Base-by-base conservation (phyloP, 2,113 vertebrate genomes). In the Ailuropoda melanoleuca region DNA sequence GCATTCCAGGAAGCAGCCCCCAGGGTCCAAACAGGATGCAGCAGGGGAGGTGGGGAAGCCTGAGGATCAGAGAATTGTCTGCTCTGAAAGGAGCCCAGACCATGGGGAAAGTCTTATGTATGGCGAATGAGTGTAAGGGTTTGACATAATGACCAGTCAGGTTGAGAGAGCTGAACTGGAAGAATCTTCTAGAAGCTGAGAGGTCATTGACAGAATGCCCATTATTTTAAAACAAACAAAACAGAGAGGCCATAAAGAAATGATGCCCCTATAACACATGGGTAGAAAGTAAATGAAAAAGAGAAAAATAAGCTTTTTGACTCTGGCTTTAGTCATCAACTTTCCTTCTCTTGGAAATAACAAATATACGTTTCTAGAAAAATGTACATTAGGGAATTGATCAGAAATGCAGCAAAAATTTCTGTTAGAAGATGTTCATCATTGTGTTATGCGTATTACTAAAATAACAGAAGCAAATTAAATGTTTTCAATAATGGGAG, bases 191-290 rank as follows among this genome's bases (percentile, higher is more conserved):
- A 26, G 83, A 95, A 97, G 26, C 19, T 31, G 64, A 74, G 50
- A 62, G 34, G 6, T 96, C 81, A 56, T 15, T 81, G 46, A 58
- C 10, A 70, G 3, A 26, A 86, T 13, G 18, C 15, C 18, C 70
- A 60, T 90, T 90, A 50, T 81, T 85, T 85, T 58, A 82, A 94
- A 94, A 64, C n/a, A 86, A 95, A 50, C 29, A 90, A 84, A 87
- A 83, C 64, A 13, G 39, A 85, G 55, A 80, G 50, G 17, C 11
- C 0, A 1, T 70, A 39, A 62, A 37, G 17, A 92, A 96, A 62
- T 53, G 14, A 77, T 34, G 19, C 2, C 8, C 29, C 34, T 83
- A 8, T 64, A 81, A 58, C 1, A 17, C 15, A 39, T 12, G 75
- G 37, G 43, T 46, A 56, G 31, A 89, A 72, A 88, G n/a, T 15